Evolutionary conservation across 2,888 invertebrate genomes (phyloP), one percentile per base, ranked within the genome.

Genomic region (Platycnemis pennipes): DNA sequence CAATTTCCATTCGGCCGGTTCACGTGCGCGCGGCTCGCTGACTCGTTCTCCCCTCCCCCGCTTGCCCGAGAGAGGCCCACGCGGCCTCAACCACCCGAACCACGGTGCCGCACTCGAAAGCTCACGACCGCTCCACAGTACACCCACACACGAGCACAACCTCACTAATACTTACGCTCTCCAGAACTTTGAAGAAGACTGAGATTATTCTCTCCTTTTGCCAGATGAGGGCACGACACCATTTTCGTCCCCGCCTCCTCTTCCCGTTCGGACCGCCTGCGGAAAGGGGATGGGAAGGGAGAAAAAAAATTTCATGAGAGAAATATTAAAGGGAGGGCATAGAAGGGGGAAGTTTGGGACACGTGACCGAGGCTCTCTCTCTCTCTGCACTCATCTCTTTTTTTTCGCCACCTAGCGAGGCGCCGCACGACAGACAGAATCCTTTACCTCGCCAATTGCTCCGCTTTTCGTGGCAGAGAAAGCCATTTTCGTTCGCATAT

Each of bases 401-500:
- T 13, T 69, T 49, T 13, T 31, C n/a, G n/a, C 77, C 7, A 26
- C 11, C 3, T 11, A 37, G 77, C 31, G 37, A 69, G 91, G 91
- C 91, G 63, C 63, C 37, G 91, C 16, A 16, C 22, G 77, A 77
- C 11, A 11, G 44, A 22, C 63, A 44, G 69, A 77, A 37, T 77
- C 91, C 44, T 91, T 91, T 69, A 91, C 91, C 91, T 63, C 63
- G 91, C 56, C 91, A 63, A 91, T 91, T 69, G 91, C 91, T 91
- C 91, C 91, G 63, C 44, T 91, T 91, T 69, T 63, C 63, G 91
- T 69, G 63, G 42, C 63, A 63, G 91, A 91, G 91, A 91, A 91
- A 91, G 91, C 91, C 91, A 63, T 91, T 89, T 91, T 91, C 91
- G 44, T 91, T 91, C 91, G 91, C 91, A 63, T 69, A 91, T 91